Conservation (phyloP, 2,888 invertebrate genomes). For the Masnerella sp. region DNA sequence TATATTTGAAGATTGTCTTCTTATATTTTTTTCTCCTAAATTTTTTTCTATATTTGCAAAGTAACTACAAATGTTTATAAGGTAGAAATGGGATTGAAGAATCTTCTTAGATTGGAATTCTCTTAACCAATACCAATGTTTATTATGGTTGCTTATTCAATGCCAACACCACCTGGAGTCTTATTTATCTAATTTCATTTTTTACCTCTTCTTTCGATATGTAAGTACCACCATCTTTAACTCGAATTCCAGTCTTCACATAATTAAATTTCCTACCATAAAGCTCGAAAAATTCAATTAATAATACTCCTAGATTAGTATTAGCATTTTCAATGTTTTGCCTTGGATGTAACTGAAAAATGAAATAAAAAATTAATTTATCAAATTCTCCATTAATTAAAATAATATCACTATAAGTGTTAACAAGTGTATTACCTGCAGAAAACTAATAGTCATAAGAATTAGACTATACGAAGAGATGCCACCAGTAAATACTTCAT, state of each 20-base stretch:
- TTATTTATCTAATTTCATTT: no score
- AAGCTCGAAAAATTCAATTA: constrained; percentile 98
- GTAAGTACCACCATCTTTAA: constrained; percentile 95
- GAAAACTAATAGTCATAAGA: constrained; percentile 98
- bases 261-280: constrained; percentile 98
- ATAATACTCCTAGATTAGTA: constrained; percentile 93
- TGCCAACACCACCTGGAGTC: no score
- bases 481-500: constrained; percentile 99
- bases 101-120: no score
- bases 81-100: no score
- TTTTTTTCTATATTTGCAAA: no score
- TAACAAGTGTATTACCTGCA: constrained; percentile 84
- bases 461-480: constrained; percentile 99
- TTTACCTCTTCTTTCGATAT: constrained; percentile 92
- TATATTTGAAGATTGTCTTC: no score
- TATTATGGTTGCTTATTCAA: no score
- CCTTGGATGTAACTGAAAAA: constrained; percentile 89
- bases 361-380: constrained; percentile 20
- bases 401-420: no score
- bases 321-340: constrained; percentile 82
- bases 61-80: no score
- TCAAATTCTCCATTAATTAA: no score
- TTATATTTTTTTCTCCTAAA: no score
- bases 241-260: constrained; percentile 94
- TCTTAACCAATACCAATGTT: no score